Evolutionary conservation across 2,888 invertebrate genomes (phyloP).

Genomic region (Tenthredo notha): DNA sequence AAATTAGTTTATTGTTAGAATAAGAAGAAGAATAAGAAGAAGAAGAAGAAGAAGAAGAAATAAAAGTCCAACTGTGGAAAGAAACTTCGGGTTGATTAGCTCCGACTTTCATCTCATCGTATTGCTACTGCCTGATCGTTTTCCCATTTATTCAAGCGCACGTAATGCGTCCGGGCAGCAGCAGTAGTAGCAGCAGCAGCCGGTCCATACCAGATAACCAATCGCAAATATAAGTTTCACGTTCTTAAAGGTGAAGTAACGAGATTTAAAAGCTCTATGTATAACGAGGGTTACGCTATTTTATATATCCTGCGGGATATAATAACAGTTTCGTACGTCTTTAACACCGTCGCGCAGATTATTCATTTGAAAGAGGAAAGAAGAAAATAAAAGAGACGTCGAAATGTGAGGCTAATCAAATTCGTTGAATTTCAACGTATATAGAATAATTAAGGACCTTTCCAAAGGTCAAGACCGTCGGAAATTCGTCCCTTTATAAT

Average conservation of each 20-base stretch:
- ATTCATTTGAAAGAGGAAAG: neutral
- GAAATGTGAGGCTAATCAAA: no score
- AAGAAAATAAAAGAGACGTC: no score
- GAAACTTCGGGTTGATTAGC: neutral
- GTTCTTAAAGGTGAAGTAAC: constrained; percentile 20
- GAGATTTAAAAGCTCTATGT: neutral
- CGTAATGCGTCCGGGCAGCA: constrained; percentile 29
- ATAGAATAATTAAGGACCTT: neutral
- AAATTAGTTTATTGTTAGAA: neutral
- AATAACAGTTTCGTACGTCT: neutral
- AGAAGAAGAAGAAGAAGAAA: neutral
- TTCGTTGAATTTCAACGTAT: no score
- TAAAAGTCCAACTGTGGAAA: neutral
- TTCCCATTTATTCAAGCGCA: constrained; percentile 19
- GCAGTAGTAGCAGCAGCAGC: neutral
- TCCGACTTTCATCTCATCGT: neutral
- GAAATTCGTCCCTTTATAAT: neutral
- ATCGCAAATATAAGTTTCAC: constrained; percentile 14
- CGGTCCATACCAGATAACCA: constrained; percentile 14
- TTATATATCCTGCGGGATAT: no score
- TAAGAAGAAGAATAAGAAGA: neutral
- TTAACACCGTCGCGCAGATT: neutral
- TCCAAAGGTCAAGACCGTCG: neutral
- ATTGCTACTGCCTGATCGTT: constrained; percentile 12
- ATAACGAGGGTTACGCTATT: no score